Evolutionary conservation across 2,888 invertebrate genomes (phyloP), one percentile per base, ranked within the genome.

Genomic region (Nebria brevicollis): DNA sequence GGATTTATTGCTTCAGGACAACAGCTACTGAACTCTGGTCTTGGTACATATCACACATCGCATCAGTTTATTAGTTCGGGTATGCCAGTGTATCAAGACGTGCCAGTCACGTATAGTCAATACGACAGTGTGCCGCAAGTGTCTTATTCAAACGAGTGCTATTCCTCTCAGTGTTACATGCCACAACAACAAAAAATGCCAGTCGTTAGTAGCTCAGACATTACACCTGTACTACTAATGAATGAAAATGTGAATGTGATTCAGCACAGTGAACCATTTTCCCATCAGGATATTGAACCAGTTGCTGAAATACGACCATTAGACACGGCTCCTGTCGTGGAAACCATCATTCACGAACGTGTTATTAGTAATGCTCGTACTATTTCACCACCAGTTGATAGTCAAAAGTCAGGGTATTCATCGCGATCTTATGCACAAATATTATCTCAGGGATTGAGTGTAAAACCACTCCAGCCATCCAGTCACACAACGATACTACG

Each of bases 371-470:
- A 73, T 80, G 5, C 68, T 42, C 65, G 25, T 34, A 42, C 66
- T 25, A 34, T 70, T 54, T 41, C 73, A 7, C 78, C 77, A 34
- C 73, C 76, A n/a, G 73, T 73, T 54, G 81, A 81, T 15, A 72
- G 72, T 81, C 77, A 77, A 81, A 81, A 81, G 81, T 81, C 76
- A 73, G 74, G 75, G 68, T 83, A 11, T 20, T 70, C 85, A 75
- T 86, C 91, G 83, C 91, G 93, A 85, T 94, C 94, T 0, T 94
- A 94, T 86, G 94, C 94, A 2, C 93, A 94, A 89, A 93, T 94
- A 86, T 89, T 94, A 85, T 92, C 94, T 66, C 92, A 94, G 83
- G 94, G 94, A 64, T 90, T 94, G 83, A 85, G 86, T 72, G 85
- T 86, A 66, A 87, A 83, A 0, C 85, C 89, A 87, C 88, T 91